Percentiles rank a stretch among this genome's conserved stretches.
phyloP scores from a whole-genome alignment of 2,888 invertebrate species.

The Thera obeliscata region DNA sequence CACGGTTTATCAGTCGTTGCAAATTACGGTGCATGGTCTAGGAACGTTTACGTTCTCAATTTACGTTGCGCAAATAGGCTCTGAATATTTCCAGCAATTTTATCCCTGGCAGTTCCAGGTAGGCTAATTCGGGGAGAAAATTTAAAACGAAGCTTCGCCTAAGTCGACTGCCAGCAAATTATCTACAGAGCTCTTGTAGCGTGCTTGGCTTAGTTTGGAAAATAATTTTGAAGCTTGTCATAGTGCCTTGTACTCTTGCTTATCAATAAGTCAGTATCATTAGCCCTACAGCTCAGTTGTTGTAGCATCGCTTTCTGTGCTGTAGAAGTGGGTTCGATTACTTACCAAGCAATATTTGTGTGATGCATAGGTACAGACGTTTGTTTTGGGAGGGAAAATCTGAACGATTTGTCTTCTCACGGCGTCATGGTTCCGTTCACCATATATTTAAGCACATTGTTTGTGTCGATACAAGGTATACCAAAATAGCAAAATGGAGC shows the following conservation, averaged over 20 bases:
- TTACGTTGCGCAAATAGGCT: no score
- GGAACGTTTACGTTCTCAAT: no score
- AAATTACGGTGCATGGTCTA: no score
- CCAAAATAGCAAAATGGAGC: slow-evolving; percentile 27
- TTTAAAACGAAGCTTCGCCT: slow-evolving; percentile 23
- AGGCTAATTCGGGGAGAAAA: slow-evolving; percentile 15
- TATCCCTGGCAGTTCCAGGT: slow-evolving; percentile 20
- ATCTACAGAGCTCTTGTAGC: slow-evolving; percentile 7
- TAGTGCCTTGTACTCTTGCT: no score
- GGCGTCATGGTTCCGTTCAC: slow-evolving; percentile 12
- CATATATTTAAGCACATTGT: slow-evolving; percentile 4
- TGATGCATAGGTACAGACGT: slow-evolving; percentile 1
- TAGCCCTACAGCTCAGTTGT: no score
- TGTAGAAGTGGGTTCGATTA: no score
- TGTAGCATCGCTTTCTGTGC: no score
- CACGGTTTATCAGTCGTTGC: no score
- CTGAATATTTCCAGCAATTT: no score
- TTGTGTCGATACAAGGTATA: slow-evolving; percentile 12
- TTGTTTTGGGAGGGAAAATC: background rate
- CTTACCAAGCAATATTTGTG: no score
- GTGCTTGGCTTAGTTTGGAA: background rate
- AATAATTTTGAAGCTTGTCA: no score
- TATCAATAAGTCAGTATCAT: no score
- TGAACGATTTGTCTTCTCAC: background rate
- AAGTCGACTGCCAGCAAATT: slow-evolving; percentile 16